Evolutionary conservation across 2,797 vertebrate species (phyloP).

Genomic region (Scolopax bukidnonensis): DNA sequence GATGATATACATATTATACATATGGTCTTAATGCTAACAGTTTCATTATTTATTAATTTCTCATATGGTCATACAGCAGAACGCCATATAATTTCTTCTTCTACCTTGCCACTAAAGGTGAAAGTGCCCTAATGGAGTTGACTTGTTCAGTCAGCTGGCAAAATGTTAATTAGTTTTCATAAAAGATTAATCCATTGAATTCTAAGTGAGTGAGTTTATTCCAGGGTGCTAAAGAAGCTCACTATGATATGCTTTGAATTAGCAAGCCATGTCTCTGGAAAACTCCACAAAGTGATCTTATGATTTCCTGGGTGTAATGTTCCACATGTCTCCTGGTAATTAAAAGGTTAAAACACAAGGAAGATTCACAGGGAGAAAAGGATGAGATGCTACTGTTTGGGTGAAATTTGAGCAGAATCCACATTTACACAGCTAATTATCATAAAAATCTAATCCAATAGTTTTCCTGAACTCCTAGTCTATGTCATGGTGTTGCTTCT

Average conservation of each 20-base stretch:
- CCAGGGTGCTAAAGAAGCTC: not conserved
- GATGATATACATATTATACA: not conserved
- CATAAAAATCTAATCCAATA: not conserved
- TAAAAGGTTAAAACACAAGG: not conserved
- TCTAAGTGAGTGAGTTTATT: not conserved
- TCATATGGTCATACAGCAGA: not conserved
- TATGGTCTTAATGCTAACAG: not conserved
- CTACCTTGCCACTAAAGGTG: not conserved
- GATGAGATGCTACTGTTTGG: not conserved
- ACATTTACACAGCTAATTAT: not conserved
- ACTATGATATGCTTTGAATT: not conserved
- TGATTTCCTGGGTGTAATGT: not conserved
- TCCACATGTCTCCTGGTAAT: not conserved
- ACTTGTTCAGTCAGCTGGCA: not conserved
- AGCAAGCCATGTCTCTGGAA: not conserved
- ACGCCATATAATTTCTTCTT: not conserved
- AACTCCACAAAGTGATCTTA: not conserved
- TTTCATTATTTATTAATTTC: constrained; percentile 12
- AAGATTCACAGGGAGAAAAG: not conserved
- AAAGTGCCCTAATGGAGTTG: constrained; percentile 10
- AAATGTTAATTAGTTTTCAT: constrained; percentile 50
- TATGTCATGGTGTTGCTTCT: not conserved
- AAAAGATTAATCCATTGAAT: constrained; percentile 33
- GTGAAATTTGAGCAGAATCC: not conserved
- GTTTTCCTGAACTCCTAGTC: not conserved